A percentile compares a stretch with the other conserved stretches of the same genome.
Evolutionary conservation across 2,113 vertebrate species (phyloP).

Genomic region (Sylvia atricapilla): DNA sequence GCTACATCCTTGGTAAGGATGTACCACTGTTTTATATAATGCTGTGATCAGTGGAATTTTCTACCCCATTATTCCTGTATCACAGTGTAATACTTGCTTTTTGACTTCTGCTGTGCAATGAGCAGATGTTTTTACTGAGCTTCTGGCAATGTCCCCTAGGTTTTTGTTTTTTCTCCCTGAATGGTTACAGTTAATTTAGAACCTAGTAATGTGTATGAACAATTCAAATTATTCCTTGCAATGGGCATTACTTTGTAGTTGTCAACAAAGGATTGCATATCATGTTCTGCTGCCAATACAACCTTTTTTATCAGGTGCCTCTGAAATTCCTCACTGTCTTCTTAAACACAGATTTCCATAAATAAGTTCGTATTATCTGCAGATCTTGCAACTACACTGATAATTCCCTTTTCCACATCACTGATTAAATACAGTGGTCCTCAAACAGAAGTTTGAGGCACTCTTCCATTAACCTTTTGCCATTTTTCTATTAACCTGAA

Average conservation of each 20-base stretch:
- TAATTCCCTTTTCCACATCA: not conserved
- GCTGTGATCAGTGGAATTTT: constrained; percentile 38
- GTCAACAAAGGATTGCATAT: not conserved
- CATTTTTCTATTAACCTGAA: constrained; percentile 49
- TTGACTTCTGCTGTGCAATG: constrained; percentile 35
- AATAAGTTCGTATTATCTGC: constrained; percentile 26
- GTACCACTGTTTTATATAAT: constrained; percentile 22
- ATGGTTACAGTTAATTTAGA: constrained; percentile 51
- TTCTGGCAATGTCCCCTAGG: constrained; percentile 19
- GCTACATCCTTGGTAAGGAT: constrained; percentile 4
- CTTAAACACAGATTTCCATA: not conserved
- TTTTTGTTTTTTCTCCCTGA: constrained; percentile 30
- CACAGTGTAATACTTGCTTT: constrained; percentile 2
- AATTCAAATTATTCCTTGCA: constrained; percentile 10
- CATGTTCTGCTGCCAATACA: not conserved
- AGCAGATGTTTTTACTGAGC: constrained; percentile 63
- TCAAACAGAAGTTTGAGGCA: constrained; percentile 8
- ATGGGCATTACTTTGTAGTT: not conserved
- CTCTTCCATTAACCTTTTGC: constrained; percentile 35
- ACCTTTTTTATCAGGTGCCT: not conserved
- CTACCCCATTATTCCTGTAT: constrained; percentile 37
- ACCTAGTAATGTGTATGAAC: not conserved
- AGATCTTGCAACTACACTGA: not conserved
- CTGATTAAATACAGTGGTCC: not conserved
- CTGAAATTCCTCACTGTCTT: not conserved